Base-by-base conservation (phyloP, 2,888 invertebrate species). In the Elmis aenea region DNA sequence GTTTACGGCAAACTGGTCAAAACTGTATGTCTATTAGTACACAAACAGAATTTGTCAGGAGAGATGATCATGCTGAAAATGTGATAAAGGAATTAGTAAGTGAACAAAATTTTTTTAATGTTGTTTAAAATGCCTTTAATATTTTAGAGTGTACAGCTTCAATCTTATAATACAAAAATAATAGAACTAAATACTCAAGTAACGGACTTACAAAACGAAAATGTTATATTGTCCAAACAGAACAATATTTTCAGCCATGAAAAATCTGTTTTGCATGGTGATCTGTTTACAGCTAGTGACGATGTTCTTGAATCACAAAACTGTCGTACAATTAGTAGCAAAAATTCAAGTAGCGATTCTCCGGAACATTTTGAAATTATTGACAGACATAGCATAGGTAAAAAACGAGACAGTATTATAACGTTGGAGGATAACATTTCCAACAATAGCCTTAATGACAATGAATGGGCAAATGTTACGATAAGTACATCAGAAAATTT, bases 351-450 rank as follows among this genome's bases (percentile, higher is more conserved):
- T 0, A 73, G 72, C 1, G 71, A 70, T 1, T 76, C 77, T 1
- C 77, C 77, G 0, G 78, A 79, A 48, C 73, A 75, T 54, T 79
- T 79, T 62, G 79, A 79, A 62, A 75, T 79, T 52, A 76, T 79
- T 46, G 76, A 76, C 31, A 73, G 33, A 50, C 29, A 34, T 9
- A 33, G 25, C 13, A 8, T 8, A 5, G 18, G 8, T 6, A 54
- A 49, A 39, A 55, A 54, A 30, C 51, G 51, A 26, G 59, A 58
- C 12, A 55, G 53, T 43, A 47, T 54, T 15, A 40, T 47, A 20
- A 54, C 50, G 26, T 38, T 53, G 21, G 62, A 63, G 27, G 66
- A 66, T 44, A 62, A 55, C 38, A 51, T 61, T 24, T 66, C 66
- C 1, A 63, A 61, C 37, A 62, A 53, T 35, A 65, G 65, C 50